phyloP scores from a whole-genome alignment of 2,888 invertebrate species.

The Craniophora ligustri region DNA sequence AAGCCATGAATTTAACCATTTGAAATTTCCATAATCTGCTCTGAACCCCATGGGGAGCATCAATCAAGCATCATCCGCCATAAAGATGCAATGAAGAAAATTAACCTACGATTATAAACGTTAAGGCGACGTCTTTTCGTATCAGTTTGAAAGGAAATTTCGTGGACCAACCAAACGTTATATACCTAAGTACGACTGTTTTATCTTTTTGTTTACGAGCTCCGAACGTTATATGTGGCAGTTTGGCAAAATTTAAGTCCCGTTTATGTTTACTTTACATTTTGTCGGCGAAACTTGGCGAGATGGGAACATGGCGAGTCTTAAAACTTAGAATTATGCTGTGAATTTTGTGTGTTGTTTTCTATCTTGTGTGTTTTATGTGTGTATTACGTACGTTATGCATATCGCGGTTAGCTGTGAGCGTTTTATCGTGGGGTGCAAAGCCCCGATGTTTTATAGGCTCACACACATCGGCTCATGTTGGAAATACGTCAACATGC shows the following conservation, averaged over 20 bases:
- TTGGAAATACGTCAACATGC: too few relatives aligned
- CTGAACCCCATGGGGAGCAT: too few relatives aligned
- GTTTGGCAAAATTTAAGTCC: constrained; percentile 65
- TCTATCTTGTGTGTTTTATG: constrained; percentile 41
- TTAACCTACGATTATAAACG: constrained; percentile 20
- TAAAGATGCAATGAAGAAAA: constrained; percentile 29
- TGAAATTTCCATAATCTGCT: too few relatives aligned
- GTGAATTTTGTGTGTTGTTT: constrained; percentile 44
- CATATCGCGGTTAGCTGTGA: constrained; percentile 18
- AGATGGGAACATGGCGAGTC: constrained; percentile 42
- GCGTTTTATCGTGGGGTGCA: constrained; percentile 34
- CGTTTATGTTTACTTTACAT: constrained; percentile 66
- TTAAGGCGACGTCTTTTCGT: constrained; percentile 18
- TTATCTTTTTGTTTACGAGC: constrained; percentile 68
- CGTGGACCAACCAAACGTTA: constrained; percentile 34
- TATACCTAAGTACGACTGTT: constrained; percentile 52
- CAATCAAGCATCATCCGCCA: too few relatives aligned
- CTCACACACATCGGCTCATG: constrained; percentile 7
- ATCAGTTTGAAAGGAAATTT: constrained; percentile 31
- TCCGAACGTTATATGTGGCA: constrained; percentile 63
- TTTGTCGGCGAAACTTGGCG: constrained; percentile 55
- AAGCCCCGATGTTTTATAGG: constrained; percentile 31
- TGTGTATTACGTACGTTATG: constrained; percentile 22
- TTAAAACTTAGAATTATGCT: constrained; percentile 46
- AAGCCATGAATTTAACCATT: too few relatives aligned